Percentiles rank a stretch among this genome's conserved stretches.
Evolutionary conservation across 2,113 vertebrate genomes (phyloP).

Genomic region (Bubalus kerabau): DNA sequence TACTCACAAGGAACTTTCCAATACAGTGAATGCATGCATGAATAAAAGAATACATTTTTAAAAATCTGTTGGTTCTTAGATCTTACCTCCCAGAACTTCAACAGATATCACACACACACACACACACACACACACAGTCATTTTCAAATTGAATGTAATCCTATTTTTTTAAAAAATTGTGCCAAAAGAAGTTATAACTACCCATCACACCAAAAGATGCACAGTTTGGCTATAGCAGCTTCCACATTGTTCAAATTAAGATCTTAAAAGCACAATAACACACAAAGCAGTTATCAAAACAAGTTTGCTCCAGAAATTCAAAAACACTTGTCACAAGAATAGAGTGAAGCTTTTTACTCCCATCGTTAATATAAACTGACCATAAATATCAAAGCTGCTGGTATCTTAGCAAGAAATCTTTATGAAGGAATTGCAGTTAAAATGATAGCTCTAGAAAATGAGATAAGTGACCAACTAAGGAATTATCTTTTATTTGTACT

Average conservation of each 20-base stretch:
- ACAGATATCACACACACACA: not conserved
- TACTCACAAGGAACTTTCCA: not conserved
- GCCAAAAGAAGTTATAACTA: not conserved
- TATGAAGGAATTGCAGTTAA: not conserved
- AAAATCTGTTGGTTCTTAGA: not conserved
- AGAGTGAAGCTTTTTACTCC: not conserved
- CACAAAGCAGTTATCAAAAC: not conserved
- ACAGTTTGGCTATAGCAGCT: not conserved
- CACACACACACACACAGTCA: not conserved
- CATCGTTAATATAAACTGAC: not conserved
- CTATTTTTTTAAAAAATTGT: not conserved
- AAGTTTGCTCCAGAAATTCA: conserved; percentile 7
- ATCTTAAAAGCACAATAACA: not conserved
- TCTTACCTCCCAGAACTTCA: not conserved
- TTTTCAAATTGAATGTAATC: conserved; percentile 15
- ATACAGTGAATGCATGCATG: not conserved
- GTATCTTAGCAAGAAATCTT: not conserved
- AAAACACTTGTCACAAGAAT: not conserved
- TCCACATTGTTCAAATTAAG: not conserved
- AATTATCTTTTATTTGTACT: not conserved
- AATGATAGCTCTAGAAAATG: not conserved
- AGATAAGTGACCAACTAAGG: not conserved
- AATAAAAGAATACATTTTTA: not conserved
- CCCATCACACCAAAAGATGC: not conserved
- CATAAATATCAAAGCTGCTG: not conserved